Percentiles rank a stretch among this genome's conserved stretches.
These are phyloP conservation scores for Patiria miniata DNA, from an alignment of 35 echinoderm and acorn worm genomes.

Conservation along the genomic window DNA sequence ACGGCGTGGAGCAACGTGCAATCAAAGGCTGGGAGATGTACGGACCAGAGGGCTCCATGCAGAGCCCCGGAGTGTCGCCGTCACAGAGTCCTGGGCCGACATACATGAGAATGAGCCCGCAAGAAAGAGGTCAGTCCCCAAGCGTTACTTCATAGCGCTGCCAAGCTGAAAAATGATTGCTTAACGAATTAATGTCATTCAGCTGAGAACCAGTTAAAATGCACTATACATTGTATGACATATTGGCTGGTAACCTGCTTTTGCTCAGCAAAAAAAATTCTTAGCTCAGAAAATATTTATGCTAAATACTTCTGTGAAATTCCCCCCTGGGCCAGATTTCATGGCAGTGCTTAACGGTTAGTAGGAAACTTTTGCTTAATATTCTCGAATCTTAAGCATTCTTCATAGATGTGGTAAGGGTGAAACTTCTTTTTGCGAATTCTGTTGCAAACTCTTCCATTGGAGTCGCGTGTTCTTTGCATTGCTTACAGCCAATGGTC, in stretches of 20 bases:
- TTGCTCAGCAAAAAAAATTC: background rate
- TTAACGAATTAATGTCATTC: background rate
- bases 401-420: too few species aligned
- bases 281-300: background rate
- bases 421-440: too few species aligned
- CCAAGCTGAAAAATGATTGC: background rate
- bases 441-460: too few species aligned
- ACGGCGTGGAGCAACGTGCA: slow-evolving; percentile 38
- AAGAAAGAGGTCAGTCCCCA: slow-evolving; percentile 47
- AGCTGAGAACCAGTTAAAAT: background rate
- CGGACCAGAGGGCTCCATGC: slow-evolving; percentile 25
- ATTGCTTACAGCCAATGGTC: too few species aligned
- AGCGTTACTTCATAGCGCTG: background rate
- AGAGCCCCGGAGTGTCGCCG: slow-evolving; percentile 59
- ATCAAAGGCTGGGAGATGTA: slow-evolving; percentile 57
- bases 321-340: too few species aligned
- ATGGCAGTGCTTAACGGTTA: too few species aligned
- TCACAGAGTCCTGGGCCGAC: slow-evolving; percentile 70
- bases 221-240: too few species aligned
- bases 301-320: too few species aligned
- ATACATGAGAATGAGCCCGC: slow-evolving; percentile 45
- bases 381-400: too few species aligned
- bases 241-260: too few species aligned
- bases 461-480: too few species aligned
- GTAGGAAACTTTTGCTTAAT: too few species aligned